phyloP scores from a whole-genome alignment of 2,797 vertebrate genomes.

The Artibeus jamaicensis region DNA sequence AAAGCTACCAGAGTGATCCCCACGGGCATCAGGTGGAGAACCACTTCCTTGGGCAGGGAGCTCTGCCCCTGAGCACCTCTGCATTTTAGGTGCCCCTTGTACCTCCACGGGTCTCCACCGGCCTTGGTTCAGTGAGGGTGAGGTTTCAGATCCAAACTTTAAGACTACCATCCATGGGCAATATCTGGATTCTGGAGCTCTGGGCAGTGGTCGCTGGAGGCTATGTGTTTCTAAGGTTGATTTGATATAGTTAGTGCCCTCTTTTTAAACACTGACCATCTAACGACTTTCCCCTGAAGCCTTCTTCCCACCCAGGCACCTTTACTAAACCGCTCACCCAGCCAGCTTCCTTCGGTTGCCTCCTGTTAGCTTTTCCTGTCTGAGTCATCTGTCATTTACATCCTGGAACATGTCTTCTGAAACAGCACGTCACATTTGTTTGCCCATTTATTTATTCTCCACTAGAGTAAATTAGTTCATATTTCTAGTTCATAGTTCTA shows the following conservation, averaged over 20 bases:
- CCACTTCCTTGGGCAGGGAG: background rate
- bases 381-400: constrained; percentile 63
- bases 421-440: constrained; percentile 71
- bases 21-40: background rate
- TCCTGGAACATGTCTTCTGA: constrained; percentile 68
- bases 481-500: no score
- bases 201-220: background rate
- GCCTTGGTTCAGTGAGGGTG: background rate
- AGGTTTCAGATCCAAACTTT: background rate
- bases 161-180: background rate
- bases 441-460: constrained; percentile 72
- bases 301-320: constrained; percentile 17
- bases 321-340: background rate
- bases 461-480: constrained; percentile 69
- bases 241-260: background rate
- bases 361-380: constrained; percentile 52
- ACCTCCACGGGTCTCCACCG: background rate
- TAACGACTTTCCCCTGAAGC: background rate
- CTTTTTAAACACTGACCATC: background rate
- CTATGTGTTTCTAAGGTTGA: background rate
- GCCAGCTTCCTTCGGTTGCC: constrained; percentile 45
- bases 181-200: background rate
- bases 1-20: background rate
- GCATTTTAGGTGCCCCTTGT: background rate
- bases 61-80: background rate